Evolutionary conservation across 35 echinoderm and acorn worm genomes (phyloP).

Genomic region (Ophioderma brevispina): DNA sequence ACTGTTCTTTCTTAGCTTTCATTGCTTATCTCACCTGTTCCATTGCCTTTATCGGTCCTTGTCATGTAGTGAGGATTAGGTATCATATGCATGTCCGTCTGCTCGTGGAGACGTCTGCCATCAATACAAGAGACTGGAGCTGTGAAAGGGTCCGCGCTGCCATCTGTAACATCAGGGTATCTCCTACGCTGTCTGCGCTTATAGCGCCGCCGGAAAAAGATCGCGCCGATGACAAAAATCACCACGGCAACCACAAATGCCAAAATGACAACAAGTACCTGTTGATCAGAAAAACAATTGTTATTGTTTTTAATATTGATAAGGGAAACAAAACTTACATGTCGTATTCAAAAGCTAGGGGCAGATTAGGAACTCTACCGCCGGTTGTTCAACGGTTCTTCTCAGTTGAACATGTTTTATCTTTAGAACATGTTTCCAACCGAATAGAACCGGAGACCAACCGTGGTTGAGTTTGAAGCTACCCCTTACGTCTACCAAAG

Average conservation of each 20-base stretch:
- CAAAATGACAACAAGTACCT: neutral
- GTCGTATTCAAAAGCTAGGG: too few species aligned
- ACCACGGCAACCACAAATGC: neutral
- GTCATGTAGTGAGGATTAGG: slow-evolving; percentile 77
- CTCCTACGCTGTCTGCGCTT: slow-evolving; percentile 29
- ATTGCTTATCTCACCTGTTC: neutral
- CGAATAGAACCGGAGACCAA: too few species aligned
- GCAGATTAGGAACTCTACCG: too few species aligned
- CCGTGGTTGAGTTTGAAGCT: too few species aligned
- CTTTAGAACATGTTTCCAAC: too few species aligned
- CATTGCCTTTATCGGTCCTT: slow-evolving; percentile 29
- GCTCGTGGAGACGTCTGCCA: slow-evolving; percentile 34
- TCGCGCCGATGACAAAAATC: neutral
- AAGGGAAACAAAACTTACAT: too few species aligned
- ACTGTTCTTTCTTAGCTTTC: too few species aligned
- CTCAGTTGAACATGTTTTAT: too few species aligned
- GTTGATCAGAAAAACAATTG: neutral
- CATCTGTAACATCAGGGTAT: slow-evolving; percentile 62
- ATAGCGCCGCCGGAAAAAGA: slow-evolving; percentile 36
- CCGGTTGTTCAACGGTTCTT: too few species aligned
- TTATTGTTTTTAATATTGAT: too few species aligned
- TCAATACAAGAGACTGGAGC: slow-evolving; percentile 63
- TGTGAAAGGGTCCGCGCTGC: slow-evolving; percentile 40
- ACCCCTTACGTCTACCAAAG: too few species aligned
- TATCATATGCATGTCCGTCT: slow-evolving; percentile 67